These are phyloP conservation scores for Seira sanloemensis DNA, from an alignment of 2,888 invertebrate species.

Conservation along the genomic window DNA sequence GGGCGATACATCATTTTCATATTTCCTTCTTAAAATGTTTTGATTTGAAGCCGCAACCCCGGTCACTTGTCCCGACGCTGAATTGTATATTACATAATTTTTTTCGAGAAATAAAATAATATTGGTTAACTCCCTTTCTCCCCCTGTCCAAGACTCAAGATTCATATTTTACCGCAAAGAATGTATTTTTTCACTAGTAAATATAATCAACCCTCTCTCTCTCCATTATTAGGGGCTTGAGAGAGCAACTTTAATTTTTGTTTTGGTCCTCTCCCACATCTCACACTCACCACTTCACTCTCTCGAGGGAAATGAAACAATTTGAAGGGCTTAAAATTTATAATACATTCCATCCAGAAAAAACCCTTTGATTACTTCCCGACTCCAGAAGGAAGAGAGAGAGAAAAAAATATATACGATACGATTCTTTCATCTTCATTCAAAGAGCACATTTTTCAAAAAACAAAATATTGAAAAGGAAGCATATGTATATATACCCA, in stretches of 20 bases:
- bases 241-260: slow-evolving; percentile 18
- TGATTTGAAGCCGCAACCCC: neutral
- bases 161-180: slow-evolving; percentile 45
- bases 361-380: slow-evolving; percentile 60
- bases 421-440: neutral
- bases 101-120: slow-evolving; percentile 7
- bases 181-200: too few relatives aligned
- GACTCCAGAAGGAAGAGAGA: slow-evolving; percentile 18
- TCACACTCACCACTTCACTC: too few relatives aligned
- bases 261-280: slow-evolving; percentile 10
- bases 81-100: neutral
- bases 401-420: neutral
- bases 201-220: slow-evolving; percentile 57
- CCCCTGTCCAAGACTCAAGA: slow-evolving; percentile 2
- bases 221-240: slow-evolving; percentile 59
- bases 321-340: slow-evolving; percentile 42
- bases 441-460: neutral
- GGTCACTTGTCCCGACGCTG: neutral
- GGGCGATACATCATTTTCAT: slow-evolving; percentile 10
- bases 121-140: slow-evolving; percentile 17
- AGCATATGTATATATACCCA: too few relatives aligned
- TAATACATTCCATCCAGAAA: slow-evolving; percentile 51
- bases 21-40: slow-evolving; percentile 3
- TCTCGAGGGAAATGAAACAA: slow-evolving; percentile 19
- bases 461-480: neutral